Conservation (phyloP, 2,797 vertebrate species). For the Harpagifer antarcticus region DNA sequence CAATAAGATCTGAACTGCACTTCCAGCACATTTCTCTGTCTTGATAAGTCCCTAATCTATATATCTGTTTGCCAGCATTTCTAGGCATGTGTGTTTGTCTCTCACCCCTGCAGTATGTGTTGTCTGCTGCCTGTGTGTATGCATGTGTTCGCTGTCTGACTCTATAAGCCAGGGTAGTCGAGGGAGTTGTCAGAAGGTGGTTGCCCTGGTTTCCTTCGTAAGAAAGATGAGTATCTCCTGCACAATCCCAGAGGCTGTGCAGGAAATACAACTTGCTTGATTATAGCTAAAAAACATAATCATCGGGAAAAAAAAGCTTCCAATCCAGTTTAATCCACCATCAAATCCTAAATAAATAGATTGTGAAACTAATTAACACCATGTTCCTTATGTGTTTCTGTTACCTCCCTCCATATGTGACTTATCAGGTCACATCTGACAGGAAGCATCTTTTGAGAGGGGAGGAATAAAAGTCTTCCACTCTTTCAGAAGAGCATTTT, state of each 20-base stretch:
- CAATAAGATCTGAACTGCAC: constrained; percentile 30
- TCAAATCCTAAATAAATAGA: constrained; percentile 21
- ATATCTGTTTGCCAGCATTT: constrained; percentile 27
- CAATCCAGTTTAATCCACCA: constrained; percentile 23
- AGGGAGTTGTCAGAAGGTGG: constrained; percentile 77
- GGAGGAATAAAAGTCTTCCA: constrained; percentile 55
- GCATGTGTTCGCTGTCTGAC: constrained; percentile 71
- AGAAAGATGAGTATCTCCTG: constrained; percentile 69
- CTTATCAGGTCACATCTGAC: constrained; percentile 39
- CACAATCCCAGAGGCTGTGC: constrained; percentile 41
- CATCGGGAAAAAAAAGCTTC: constrained; percentile 11
- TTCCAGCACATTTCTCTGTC: constrained; percentile 40
- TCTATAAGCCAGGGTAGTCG: constrained; percentile 69
- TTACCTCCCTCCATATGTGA: constrained; percentile 21
- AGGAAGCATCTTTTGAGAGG: constrained; percentile 37
- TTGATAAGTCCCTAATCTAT: constrained; percentile 17
- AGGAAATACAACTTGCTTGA: constrained; percentile 53
- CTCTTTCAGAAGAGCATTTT: constrained; percentile 28
- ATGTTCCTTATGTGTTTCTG: constrained; percentile 1
- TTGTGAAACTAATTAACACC: constrained; percentile 32
- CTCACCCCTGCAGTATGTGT: constrained; percentile 56
- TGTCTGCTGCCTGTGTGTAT: constrained; percentile 53
- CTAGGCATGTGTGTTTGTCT: constrained; percentile 28
- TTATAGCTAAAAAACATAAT: constrained; percentile 31
- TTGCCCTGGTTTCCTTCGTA: constrained; percentile 78